Conservation (phyloP, 64 coral and sea anemone species). For the Pachyseris speciosa region DNA sequence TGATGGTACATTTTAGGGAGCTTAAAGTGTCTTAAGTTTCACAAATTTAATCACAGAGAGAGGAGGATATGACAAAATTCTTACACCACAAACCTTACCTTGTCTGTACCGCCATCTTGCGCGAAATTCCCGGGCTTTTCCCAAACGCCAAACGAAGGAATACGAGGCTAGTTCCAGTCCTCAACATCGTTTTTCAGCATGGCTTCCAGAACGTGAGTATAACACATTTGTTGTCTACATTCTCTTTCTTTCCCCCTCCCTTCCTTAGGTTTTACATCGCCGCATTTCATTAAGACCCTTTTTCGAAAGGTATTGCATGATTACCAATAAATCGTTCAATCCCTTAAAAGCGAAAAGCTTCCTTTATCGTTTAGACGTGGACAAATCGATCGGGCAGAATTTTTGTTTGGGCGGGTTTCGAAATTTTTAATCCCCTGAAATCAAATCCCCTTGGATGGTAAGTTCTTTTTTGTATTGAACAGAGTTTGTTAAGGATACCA, state of each 20-base stretch:
- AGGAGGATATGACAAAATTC: neutral
- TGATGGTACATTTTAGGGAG: no score
- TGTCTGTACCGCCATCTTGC: constrained; percentile 75
- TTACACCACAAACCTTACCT: neutral
- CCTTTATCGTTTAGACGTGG: neutral
- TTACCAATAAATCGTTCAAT: neutral
- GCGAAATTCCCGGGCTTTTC: constrained; percentile 31
- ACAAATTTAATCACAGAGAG: neutral
- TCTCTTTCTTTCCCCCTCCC: no score
- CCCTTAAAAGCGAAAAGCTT: neutral
- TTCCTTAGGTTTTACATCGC: neutral
- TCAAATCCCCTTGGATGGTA: no score
- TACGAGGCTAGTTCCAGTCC: constrained; percentile 28
- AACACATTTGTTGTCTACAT: neutral
- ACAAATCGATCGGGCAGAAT: neutral
- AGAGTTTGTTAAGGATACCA: no score
- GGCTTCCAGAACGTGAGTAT: constrained; percentile 2
- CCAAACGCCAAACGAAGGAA: neutral
- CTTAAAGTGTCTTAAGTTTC: neutral
- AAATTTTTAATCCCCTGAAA: no score
- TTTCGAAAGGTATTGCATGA: no score
- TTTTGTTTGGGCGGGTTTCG: no score
- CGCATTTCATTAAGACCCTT: neutral
- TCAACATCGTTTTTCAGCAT: constrained; percentile 13
- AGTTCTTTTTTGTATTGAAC: no score